A percentile compares a stretch with the other conserved stretches of the same genome.
Conservation (phyloP, 2,797 vertebrate genomes). For the Gymnothorax javanicus region DNA sequence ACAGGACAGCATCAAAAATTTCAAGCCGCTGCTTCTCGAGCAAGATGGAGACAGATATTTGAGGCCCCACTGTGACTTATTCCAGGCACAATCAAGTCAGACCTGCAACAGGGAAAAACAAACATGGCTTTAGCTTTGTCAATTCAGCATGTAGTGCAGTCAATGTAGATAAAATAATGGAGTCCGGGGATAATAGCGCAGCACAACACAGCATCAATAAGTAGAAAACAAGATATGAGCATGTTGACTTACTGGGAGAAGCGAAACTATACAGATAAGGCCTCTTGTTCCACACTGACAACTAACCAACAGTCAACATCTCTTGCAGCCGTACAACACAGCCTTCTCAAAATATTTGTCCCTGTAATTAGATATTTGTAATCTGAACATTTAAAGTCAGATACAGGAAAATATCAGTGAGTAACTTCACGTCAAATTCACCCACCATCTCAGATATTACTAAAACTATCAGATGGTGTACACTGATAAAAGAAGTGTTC, state of each 20-base stretch:
- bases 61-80: background rate
- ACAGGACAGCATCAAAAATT: background rate
- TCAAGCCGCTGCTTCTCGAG: background rate
- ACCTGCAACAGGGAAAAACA: background rate
- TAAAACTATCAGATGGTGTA: no score
- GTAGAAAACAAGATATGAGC: conserved; percentile 5
- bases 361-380: no score
- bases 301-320: background rate
- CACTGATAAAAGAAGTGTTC: no score
- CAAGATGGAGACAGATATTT: background rate
- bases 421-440: no score
- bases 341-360: no score
- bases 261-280: background rate
- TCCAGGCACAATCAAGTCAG: background rate
- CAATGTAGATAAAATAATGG: background rate
- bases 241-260: conserved; percentile 1
- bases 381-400: no score
- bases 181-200: background rate
- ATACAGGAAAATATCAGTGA: background rate
- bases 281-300: background rate
- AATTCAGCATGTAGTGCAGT: background rate
- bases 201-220: background rate
- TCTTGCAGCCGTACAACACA: background rate
- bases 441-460: no score
- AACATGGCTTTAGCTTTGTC: background rate